Conservation (phyloP, 2,113 vertebrate genomes). For the Chloropsis cyanopogon region DNA sequence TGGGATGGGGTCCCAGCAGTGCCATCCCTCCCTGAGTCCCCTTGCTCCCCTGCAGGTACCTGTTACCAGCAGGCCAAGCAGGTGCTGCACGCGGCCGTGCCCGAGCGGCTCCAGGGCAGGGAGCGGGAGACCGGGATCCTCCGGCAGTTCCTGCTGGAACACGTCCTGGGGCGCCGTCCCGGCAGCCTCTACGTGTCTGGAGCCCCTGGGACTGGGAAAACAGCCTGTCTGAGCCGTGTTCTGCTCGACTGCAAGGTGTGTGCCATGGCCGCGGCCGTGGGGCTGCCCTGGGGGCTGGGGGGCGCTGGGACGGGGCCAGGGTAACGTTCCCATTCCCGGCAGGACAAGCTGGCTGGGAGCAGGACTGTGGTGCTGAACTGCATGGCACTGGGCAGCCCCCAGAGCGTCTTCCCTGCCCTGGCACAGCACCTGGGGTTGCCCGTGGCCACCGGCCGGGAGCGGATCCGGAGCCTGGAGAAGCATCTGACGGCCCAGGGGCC, state of each 20-base stretch:
- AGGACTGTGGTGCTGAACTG: constrained; percentile 86
- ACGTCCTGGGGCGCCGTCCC: constrained; percentile 67
- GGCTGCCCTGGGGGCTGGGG: neutral
- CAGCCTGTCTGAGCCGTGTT: constrained; percentile 84
- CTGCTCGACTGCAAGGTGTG: constrained; percentile 85
- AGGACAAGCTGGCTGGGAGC: constrained; percentile 76
- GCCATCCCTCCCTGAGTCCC: neutral
- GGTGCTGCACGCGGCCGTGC: constrained; percentile 84
- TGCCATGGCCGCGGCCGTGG: rapidly evolving
- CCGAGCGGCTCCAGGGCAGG: constrained; percentile 81
- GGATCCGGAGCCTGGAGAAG: constrained; percentile 75
- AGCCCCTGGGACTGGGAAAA: constrained; percentile 92
- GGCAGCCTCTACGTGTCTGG: constrained; percentile 94
- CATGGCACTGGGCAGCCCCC: constrained; percentile 87
- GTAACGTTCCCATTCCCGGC: rapidly evolving
- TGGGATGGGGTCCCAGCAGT: neutral
- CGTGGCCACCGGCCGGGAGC: constrained; percentile 11
- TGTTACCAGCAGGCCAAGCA: constrained; percentile 85
- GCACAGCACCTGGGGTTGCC: constrained; percentile 76
- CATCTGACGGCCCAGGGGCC: constrained; percentile 77
- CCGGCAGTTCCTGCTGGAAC: constrained; percentile 79
- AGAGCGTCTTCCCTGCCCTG: constrained; percentile 83
- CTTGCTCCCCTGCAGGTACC: constrained; percentile 68
- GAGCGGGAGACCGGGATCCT: constrained; percentile 78
- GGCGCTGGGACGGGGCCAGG: neutral